Conservation (phyloP, 2,888 invertebrate species). For the Pristionchus fissidentatus region DNA sequence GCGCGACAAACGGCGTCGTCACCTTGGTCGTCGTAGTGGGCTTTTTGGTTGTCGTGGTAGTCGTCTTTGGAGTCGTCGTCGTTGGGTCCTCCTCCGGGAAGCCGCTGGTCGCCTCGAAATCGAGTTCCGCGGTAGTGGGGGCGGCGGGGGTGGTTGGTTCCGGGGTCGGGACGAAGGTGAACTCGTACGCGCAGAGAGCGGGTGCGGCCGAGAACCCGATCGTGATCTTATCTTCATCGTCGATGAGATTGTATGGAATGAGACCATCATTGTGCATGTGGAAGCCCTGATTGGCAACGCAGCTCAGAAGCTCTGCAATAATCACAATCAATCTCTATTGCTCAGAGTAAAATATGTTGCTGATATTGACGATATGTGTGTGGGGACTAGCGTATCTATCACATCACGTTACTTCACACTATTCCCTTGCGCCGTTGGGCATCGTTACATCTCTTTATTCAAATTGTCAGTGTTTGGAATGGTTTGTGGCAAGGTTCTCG, state of each 20-base stretch:
- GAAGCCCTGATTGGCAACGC: background rate
- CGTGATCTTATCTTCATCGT: background rate
- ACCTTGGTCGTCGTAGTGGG: background rate
- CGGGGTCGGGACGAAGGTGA: background rate
- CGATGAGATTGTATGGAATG: background rate
- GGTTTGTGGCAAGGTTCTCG: too few species aligned
- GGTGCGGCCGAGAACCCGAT: background rate
- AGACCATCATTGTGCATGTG: slow-evolving; percentile 9
- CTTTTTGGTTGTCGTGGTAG: background rate
- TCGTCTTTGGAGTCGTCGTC: background rate
- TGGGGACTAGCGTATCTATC: too few species aligned
- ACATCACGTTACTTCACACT: too few species aligned
- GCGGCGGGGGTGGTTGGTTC: background rate
- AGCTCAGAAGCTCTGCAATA: background rate
- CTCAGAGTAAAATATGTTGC: too few species aligned
- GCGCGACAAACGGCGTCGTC: background rate
- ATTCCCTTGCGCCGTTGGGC: too few species aligned
- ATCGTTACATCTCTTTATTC: too few species aligned
- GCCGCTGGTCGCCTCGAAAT: background rate
- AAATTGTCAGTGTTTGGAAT: too few species aligned
- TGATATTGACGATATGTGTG: too few species aligned
- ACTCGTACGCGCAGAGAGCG: slow-evolving; percentile 9
- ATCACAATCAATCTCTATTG: too few species aligned
- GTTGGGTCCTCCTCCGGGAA: background rate
- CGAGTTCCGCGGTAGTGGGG: background rate